These are phyloP conservation scores for Pristionchus mayeri DNA, from an alignment of 2,888 invertebrate genomes.

Conservation along the genomic window DNA sequence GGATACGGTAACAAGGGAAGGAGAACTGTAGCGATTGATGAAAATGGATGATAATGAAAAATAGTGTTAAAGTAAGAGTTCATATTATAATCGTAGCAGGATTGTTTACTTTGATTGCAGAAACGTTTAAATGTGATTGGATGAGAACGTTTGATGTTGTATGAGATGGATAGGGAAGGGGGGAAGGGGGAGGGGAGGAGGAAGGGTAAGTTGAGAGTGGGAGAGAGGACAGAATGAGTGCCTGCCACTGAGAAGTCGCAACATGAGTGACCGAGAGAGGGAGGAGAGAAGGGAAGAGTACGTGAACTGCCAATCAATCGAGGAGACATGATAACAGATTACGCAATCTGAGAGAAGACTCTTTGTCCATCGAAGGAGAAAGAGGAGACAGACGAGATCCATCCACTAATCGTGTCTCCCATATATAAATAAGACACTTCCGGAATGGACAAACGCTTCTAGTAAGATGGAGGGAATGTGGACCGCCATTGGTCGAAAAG, in stretches of 20 bases:
- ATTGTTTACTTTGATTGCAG: no score
- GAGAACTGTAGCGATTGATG: not conserved
- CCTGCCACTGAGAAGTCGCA: constrained; percentile 32
- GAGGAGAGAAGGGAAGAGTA: not conserved
- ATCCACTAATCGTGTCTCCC: constrained; percentile 22
- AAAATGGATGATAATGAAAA: no score
- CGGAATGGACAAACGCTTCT: no score
- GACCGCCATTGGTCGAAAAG: not conserved
- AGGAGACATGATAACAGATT: constrained; percentile 22
- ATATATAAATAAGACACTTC: not conserved
- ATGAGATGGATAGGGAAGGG: not conserved
- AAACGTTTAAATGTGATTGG: no score
- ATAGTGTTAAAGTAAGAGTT: no score
- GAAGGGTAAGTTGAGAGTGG: not conserved
- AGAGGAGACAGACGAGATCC: not conserved
- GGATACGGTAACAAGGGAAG: no score
- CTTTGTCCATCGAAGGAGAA: not conserved
- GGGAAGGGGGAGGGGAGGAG: not conserved
- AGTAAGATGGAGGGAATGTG: not conserved
- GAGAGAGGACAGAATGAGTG: constrained; percentile 15
- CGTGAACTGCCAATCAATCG: not conserved
- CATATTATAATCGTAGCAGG: no score
- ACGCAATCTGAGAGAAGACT: not conserved
- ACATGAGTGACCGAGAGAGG: constrained; percentile 45
- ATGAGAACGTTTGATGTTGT: not conserved